Base-by-base conservation (phyloP, 2,888 invertebrate species). In the Drosophila melanosoma region DNA sequence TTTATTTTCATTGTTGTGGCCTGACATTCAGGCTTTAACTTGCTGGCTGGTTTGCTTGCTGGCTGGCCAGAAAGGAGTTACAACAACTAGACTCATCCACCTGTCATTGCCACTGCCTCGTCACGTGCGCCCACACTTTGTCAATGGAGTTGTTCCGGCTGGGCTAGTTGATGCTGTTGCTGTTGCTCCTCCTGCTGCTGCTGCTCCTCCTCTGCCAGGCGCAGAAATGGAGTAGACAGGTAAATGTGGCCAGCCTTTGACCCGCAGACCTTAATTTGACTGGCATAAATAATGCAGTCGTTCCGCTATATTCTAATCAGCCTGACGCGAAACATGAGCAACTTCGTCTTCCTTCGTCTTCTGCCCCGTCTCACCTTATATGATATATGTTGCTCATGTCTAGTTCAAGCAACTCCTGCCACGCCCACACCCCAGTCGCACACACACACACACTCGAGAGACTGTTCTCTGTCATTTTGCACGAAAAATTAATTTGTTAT, bases 401-500 rank as follows among this genome's bases (percentile, higher is more conserved):
- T 49, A 33, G 32, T 42, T 32, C 51, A 29, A 17, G 1, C n/a
- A 40, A 40, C 45, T 45, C 62, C 40, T 56, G 65, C 56, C 54
- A 57, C 60, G 68, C 42, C 12, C 33, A 20, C 69, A 45, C 54
- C 20, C 29, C 67, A 10, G 15, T 42, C 15, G 61, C 49, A 49
- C 63, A 74, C 68, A 49, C 63, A 74, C 68, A 58, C 49, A 49
- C 63, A 74, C 68, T 57, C 68, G 49, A 54, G 65, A 67, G 70
- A 57, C 58, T 73, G 60, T 74, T 87, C 87, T 88, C 87, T 87
- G 88, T 88, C 87, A 79, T 66, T 79, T 67, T 75, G 64, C 52
- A 62, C 73, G 75, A 81, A 76, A 90, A 87, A 90, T 91, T 91
- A 91, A 91, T 91, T 91, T 91, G 90, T 85, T 80, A 84, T 74